A percentile compares a stretch with the other conserved stretches of the same genome.
phyloP scores from a whole-genome alignment of 2,113 vertebrate genomes.

The Saguinus midas region DNA sequence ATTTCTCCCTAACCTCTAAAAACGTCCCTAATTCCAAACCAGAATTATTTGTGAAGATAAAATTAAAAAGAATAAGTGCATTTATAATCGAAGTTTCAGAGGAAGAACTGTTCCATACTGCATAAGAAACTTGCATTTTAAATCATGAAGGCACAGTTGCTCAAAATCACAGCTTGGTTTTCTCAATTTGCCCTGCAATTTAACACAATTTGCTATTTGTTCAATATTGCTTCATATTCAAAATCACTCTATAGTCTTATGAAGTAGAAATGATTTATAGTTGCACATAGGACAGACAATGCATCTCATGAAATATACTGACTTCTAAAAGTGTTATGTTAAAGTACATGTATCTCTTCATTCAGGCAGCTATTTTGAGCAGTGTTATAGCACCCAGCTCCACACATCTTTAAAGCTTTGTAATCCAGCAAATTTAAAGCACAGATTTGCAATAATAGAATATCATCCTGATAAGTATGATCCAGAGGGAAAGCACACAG shows the following conservation, averaged over 20 bases:
- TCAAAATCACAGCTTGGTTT: background rate
- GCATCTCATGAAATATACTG: background rate
- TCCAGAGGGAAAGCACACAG: background rate
- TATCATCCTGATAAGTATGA: background rate
- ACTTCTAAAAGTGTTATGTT: background rate
- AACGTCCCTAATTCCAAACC: background rate
- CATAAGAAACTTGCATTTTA: conserved; percentile 1
- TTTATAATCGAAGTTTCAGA: background rate
- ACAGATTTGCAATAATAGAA: background rate
- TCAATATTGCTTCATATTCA: background rate
- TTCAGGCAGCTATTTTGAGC: background rate
- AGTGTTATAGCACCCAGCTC: background rate
- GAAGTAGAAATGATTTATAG: background rate
- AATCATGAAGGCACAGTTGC: background rate
- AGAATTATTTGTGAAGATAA: background rate
- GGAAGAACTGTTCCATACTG: background rate
- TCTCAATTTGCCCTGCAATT: background rate
- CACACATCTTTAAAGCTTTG: background rate
- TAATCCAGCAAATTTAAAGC: background rate
- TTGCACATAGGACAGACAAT: background rate
- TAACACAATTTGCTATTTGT: background rate
- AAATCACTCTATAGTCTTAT: background rate
- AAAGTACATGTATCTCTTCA: background rate
- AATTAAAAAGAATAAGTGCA: background rate
- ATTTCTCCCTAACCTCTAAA: background rate